Percentiles rank a stretch among this genome's conserved stretches.
Evolutionary conservation across 1,140 invertebrate genomes (phyloP).

Genomic region (Lepidurus couesii): DNA sequence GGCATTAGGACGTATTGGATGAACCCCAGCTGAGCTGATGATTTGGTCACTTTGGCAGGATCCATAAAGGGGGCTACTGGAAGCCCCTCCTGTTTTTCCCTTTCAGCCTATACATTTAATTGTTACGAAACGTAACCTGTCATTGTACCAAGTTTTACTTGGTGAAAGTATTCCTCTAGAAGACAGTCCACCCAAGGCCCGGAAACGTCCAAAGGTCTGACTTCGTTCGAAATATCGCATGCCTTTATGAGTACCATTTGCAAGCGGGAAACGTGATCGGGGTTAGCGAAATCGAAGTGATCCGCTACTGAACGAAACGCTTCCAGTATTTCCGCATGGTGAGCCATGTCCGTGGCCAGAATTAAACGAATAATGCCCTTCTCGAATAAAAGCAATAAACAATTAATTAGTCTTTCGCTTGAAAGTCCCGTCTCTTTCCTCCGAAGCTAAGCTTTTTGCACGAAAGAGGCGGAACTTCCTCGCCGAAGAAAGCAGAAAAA

Average conservation of each 20-base stretch:
- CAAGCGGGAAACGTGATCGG: conserved; percentile 44
- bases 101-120: conserved; percentile 39
- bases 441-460: too few relatives aligned
- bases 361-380: conserved; percentile 46
- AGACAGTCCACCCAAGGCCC: conserved; percentile 49
- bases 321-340: conserved; percentile 46
- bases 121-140: background rate
- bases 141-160: conserved; percentile 34
- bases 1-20: conserved; percentile 49
- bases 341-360: conserved; percentile 48
- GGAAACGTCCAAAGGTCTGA: conserved; percentile 47
- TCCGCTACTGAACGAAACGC: conserved; percentile 44
- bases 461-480: too few relatives aligned
- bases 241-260: conserved; percentile 49
- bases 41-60: conserved; percentile 48
- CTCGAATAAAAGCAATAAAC: background rate
- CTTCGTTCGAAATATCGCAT: conserved; percentile 50
- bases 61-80: conserved; percentile 50
- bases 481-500: too few relatives aligned
- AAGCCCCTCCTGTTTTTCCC: conserved; percentile 46
- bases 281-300: conserved; percentile 36
- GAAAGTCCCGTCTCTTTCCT: background rate
- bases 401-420: background rate
- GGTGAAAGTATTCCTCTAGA: conserved; percentile 49
- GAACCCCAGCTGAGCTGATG: conserved; percentile 48